A percentile compares a stretch with the other conserved stretches of the same genome.
phyloP scores from a whole-genome alignment of 2,797 vertebrate genomes.

The Malacoraja senta region DNA sequence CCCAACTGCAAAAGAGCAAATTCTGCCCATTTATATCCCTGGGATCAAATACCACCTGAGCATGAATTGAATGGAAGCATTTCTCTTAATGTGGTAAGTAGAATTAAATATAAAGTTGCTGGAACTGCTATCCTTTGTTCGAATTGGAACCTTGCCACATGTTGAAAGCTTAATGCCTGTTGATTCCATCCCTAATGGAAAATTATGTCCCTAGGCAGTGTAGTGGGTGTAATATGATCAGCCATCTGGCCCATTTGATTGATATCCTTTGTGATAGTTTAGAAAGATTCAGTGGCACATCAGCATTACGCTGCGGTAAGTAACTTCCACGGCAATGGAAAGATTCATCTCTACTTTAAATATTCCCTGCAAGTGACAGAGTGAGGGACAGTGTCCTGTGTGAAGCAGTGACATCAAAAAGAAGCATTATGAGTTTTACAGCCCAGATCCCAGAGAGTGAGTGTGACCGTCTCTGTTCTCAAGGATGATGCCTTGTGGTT shows the following conservation, averaged over 20 bases:
- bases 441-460: not conserved
- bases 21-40: not conserved
- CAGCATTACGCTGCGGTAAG: not conserved
- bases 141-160: not conserved
- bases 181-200: not conserved
- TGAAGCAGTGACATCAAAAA: not conserved
- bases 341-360: not conserved
- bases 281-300: not conserved
- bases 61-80: not conserved
- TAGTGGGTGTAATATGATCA: not conserved
- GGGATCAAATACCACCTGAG: not conserved
- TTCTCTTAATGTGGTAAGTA: not conserved
- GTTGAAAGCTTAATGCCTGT: not conserved
- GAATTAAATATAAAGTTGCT: not conserved
- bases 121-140: not conserved
- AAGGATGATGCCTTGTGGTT: too few species aligned
- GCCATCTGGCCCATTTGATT: not conserved
- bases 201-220: not conserved
- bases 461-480: too few species aligned
- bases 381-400: not conserved
- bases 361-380: not conserved
- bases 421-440: not conserved
- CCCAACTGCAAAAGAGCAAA: not conserved
- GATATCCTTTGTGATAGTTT: not conserved
- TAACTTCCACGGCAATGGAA: not conserved